Percentiles rank a stretch among this genome's conserved stretches.
Evolutionary conservation across 1,140 invertebrate species (phyloP).

Genomic region (Drosophila simulans): DNA sequence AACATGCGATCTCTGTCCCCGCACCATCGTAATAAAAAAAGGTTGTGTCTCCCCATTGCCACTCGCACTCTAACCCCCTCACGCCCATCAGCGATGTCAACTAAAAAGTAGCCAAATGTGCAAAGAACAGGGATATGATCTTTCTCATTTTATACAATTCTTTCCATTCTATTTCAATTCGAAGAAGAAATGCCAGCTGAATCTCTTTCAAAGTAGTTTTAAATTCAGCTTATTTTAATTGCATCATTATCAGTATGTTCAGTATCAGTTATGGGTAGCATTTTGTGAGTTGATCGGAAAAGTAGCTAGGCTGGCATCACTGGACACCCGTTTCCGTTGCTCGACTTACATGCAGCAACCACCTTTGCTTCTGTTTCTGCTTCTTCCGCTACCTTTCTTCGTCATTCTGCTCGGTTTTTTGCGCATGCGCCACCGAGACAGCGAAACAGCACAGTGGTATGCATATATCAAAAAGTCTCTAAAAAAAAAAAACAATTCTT

Average conservation of each 20-base stretch:
- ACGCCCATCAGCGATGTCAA: background rate
- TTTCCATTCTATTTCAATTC: too few relatives aligned
- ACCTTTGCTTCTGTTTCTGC: slow-evolving; percentile 21
- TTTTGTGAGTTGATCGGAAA: background rate
- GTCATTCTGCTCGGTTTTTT: slow-evolving; percentile 33
- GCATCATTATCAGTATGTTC: background rate
- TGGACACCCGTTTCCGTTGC: slow-evolving; percentile 5
- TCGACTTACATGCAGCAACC: slow-evolving; percentile 27
- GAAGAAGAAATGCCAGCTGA: too few relatives aligned
- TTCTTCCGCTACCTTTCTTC: slow-evolving; percentile 31
- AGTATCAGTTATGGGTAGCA: too few relatives aligned
- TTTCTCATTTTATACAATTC: too few relatives aligned
- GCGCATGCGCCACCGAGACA: slow-evolving; percentile 36
- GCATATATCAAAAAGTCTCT: background rate
- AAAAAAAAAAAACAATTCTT: background rate
- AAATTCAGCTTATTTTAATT: background rate
- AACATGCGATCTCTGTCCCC: slow-evolving; percentile 23
- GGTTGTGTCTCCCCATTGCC: background rate
- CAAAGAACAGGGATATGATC: too few relatives aligned
- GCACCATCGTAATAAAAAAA: slow-evolving; percentile 22
- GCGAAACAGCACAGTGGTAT: slow-evolving; percentile 20
- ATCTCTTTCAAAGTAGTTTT: too few relatives aligned
- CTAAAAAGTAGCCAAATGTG: background rate
- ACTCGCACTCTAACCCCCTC: slow-evolving; percentile 16
- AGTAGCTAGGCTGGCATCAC: slow-evolving; percentile 2